phyloP scores from a whole-genome alignment of 35 echinoderm and acorn worm genomes.

The Eucidaris tribuloides region DNA sequence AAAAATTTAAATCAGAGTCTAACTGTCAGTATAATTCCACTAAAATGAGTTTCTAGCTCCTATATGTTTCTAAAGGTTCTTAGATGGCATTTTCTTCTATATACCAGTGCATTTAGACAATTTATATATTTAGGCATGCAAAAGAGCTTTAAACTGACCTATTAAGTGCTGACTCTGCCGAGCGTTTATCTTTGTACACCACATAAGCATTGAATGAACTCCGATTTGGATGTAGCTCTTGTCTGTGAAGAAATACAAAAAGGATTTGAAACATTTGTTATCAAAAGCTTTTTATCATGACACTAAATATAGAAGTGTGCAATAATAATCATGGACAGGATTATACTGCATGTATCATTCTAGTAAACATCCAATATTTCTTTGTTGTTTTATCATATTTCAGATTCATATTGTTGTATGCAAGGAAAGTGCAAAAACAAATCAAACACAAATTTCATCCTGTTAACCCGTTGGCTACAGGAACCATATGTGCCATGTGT shows the following conservation, averaged over 20 bases:
- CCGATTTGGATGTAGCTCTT: neutral
- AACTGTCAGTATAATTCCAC: neutral
- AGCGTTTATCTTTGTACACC: neutral
- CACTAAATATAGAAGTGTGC: neutral
- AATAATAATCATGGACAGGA: no score
- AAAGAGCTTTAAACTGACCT: neutral
- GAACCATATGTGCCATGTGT: no score
- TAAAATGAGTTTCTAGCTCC: neutral
- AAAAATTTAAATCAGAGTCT: neutral
- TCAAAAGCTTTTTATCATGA: neutral
- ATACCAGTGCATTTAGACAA: neutral
- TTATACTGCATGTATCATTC: no score
- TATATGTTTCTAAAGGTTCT: neutral
- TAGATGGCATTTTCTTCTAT: neutral
- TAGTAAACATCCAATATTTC: no score
- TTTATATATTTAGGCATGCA: neutral
- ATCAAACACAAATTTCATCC: no score
- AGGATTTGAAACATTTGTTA: neutral
- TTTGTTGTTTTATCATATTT: no score
- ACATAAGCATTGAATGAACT: slow-evolving; percentile 15
- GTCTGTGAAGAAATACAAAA: neutral
- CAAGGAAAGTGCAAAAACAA: neutral
- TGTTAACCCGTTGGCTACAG: no score
- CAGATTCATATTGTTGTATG: neutral
- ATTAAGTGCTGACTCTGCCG: neutral